Percentiles rank a stretch among this genome's conserved stretches.
These are phyloP conservation scores for Augochlora pura DNA, from an alignment of 1,140 invertebrate species.

Conservation along the genomic window DNA sequence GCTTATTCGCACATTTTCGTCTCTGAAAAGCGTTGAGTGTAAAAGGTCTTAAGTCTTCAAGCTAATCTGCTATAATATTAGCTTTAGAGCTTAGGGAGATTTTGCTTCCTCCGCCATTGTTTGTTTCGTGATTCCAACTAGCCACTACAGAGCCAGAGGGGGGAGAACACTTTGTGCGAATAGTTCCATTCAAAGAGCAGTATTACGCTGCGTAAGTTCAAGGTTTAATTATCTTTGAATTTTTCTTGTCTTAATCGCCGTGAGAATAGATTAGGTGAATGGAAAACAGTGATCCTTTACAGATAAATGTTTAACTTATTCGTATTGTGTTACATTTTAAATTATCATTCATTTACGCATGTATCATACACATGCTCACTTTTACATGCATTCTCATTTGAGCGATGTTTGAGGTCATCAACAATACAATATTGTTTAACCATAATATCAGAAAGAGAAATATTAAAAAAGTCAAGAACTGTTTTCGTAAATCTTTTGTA, in stretches of 20 bases:
- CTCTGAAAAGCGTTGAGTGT: neutral
- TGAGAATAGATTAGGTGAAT: too few species aligned
- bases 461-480: too few species aligned
- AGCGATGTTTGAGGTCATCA: too few species aligned
- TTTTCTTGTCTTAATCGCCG: neutral
- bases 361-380: too few species aligned
- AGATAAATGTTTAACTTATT: too few species aligned
- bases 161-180: neutral
- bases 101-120: neutral
- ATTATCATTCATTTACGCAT: too few species aligned
- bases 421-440: too few species aligned
- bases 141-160: neutral
- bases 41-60: neutral
- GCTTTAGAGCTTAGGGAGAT: constrained; percentile 1
- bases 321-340: too few species aligned
- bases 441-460: too few species aligned
- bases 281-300: too few species aligned
- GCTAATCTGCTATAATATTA: constrained; percentile 1
- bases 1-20: neutral
- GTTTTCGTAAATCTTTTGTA: too few species aligned
- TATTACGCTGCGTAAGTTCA: neutral
- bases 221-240: neutral
- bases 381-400: too few species aligned
- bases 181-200: neutral
- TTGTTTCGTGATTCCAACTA: neutral